Conservation (phyloP, 2,888 invertebrate species). For the Meiosimyza platycephala region DNA sequence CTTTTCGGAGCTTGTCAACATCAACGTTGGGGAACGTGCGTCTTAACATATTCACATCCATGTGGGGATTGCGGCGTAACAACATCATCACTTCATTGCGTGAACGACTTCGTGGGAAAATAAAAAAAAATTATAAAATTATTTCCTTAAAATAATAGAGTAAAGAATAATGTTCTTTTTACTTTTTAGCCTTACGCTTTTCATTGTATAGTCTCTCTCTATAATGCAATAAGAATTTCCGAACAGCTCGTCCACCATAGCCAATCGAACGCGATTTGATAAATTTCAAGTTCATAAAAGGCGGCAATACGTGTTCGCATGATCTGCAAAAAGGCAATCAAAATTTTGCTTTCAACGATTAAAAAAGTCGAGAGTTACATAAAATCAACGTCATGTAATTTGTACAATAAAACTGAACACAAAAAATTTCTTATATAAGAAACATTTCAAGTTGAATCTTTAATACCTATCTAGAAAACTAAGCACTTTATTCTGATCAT, state of each 20-base stretch:
- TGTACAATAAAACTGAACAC: neutral
- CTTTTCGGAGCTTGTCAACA: slow-evolving; percentile 74
- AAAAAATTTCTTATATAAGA: neutral
- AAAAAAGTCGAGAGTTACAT: neutral
- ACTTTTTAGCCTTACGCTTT: slow-evolving; percentile 72
- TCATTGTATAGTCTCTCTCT: slow-evolving; percentile 75
- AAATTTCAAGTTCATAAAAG: slow-evolving; percentile 76
- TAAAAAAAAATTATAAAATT: neutral
- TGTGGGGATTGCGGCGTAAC: slow-evolving; percentile 80
- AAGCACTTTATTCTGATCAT: no score
- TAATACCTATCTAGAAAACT: neutral
- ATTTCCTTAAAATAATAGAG: neutral
- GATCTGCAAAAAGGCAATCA: slow-evolving; percentile 59
- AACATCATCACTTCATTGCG: slow-evolving; percentile 77
- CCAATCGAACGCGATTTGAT: slow-evolving; percentile 71
- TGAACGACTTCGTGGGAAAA: slow-evolving; percentile 67
- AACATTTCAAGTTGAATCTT: neutral
- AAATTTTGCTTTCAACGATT: neutral
- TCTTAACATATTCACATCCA: slow-evolving; percentile 77
- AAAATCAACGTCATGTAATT: neutral
- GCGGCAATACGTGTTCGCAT: slow-evolving; percentile 75
- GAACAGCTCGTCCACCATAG: slow-evolving; percentile 73
- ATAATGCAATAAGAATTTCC: slow-evolving; percentile 72
- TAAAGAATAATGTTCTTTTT: slow-evolving; percentile 47
- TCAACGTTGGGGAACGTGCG: slow-evolving; percentile 82